These are phyloP conservation scores for Recurvirostra avosetta DNA, from an alignment of 2,113 vertebrate genomes.

Conservation along the genomic window DNA sequence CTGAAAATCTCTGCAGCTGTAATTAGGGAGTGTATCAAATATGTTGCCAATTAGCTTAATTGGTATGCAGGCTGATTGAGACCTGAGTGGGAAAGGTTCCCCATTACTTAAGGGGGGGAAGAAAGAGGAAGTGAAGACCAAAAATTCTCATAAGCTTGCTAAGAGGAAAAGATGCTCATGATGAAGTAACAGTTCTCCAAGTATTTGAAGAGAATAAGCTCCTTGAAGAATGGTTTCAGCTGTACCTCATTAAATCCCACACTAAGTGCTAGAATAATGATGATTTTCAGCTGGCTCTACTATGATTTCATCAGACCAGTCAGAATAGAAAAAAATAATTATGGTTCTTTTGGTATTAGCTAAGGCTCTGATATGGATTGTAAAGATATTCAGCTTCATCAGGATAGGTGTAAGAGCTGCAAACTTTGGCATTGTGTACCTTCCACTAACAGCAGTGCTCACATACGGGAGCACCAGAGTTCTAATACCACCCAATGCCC, in stretches of 20 bases:
- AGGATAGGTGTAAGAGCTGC: neutral
- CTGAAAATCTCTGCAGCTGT: neutral
- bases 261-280: neutral
- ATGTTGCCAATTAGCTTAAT: conserved; percentile 10
- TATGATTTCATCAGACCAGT: neutral
- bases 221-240: neutral
- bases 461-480: neutral
- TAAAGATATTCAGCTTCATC: neutral
- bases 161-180: neutral
- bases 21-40: conserved; percentile 32
- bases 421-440: no score
- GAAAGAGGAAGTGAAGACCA: neutral
- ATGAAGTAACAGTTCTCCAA: neutral
- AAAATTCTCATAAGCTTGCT: neutral
- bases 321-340: neutral
- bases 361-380: neutral
- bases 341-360: neutral
- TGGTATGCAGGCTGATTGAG: neutral
- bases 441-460: neutral
- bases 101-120: neutral
- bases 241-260: neutral
- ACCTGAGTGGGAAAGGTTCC: neutral
- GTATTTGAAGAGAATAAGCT: neutral
- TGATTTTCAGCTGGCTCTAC: neutral
- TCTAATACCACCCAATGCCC: neutral